phyloP scores from a whole-genome alignment of 2,113 vertebrate species.

The Clarias batrachus region DNA sequence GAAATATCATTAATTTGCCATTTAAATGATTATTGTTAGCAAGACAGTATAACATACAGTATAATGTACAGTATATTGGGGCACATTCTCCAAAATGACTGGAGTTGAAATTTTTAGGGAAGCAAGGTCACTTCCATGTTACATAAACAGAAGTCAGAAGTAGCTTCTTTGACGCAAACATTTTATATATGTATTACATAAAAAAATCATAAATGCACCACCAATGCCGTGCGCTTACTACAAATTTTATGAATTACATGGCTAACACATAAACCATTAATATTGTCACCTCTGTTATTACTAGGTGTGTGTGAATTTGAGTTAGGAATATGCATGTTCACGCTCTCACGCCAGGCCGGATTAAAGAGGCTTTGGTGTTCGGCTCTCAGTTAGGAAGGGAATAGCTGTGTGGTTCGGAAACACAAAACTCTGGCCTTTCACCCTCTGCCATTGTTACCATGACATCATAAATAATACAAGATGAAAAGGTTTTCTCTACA shows the following conservation, averaged over 20 bases:
- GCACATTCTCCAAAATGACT: no score
- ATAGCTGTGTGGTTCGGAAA: neutral
- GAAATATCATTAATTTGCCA: no score
- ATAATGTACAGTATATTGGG: no score
- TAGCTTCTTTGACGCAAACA: no score
- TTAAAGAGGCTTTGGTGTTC: neutral
- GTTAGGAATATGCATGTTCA: neutral
- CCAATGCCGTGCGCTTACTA: no score
- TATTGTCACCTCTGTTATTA: neutral
- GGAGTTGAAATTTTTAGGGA: no score
- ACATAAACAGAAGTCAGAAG: no score
- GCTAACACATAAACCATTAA: neutral
- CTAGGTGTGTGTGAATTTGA: neutral
- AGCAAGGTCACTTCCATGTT: no score
- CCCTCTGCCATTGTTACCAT: neutral
- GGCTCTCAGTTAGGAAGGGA: neutral
- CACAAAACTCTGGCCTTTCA: constrained; percentile 1
- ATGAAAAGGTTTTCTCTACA: constrained; percentile 27
- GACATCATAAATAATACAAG: constrained; percentile 35
- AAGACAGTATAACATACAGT: no score
- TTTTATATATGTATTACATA: no score
- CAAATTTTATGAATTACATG: neutral
- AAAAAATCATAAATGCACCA: no score
- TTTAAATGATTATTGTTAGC: no score
- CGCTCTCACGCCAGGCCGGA: neutral